These are phyloP conservation scores for Tupiocoris notatus DNA, from an alignment of 2,888 invertebrate species.

Conservation along the genomic window DNA sequence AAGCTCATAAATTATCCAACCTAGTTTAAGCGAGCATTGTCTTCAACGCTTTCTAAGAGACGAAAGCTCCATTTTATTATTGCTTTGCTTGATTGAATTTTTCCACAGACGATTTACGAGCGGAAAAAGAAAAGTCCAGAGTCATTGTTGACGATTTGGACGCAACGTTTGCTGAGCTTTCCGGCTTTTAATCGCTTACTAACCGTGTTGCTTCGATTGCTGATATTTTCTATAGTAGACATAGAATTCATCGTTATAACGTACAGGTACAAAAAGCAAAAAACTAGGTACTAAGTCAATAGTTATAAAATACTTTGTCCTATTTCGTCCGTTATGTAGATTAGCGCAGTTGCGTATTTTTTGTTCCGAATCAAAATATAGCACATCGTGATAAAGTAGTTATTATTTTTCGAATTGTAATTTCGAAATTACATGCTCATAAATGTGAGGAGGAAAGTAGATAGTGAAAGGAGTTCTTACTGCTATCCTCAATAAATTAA, in stretches of 20 bases:
- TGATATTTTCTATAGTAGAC: slow-evolving; percentile 19
- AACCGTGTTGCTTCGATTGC: neutral
- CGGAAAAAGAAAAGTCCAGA: slow-evolving; percentile 79
- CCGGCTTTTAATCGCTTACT: slow-evolving; percentile 61
- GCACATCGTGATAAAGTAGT: no score
- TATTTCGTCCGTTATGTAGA: no score
- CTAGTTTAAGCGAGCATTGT: neutral
- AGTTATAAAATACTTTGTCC: no score
- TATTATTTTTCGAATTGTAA: no score
- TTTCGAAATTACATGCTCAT: no score
- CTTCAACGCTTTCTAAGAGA: neutral
- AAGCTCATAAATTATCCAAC: neutral
- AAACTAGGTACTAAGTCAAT: no score
- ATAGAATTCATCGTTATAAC: neutral
- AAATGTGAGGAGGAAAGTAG: no score
- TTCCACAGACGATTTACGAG: slow-evolving; percentile 78
- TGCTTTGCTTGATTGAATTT: slow-evolving; percentile 28
- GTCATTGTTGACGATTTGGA: slow-evolving; percentile 73
- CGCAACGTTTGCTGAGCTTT: slow-evolving; percentile 70
- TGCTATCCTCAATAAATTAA: no score
- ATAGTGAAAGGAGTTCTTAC: no score
- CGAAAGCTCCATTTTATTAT: neutral
- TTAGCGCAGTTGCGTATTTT: no score
- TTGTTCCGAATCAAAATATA: no score
- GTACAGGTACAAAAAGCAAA: no score